A percentile compares a stretch with the other conserved stretches of the same genome.
Evolutionary conservation across 2,113 vertebrate species (phyloP).

Genomic region (Hirundichthys speculiger): DNA sequence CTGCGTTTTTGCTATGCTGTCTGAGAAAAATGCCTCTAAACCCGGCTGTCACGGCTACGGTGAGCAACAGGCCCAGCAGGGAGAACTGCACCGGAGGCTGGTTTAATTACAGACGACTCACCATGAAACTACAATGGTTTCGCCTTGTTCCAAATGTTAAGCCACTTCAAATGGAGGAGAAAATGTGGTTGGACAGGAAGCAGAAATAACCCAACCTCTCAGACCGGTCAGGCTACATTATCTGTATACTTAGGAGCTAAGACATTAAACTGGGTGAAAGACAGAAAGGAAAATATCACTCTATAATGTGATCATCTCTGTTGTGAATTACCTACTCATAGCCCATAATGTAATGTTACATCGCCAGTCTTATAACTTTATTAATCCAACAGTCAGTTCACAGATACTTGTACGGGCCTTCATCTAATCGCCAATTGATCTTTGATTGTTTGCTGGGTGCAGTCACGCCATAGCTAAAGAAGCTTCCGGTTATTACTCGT

Average conservation of each 20-base stretch:
- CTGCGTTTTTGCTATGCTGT: too few relatives aligned
- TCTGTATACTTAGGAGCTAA: slow-evolving; percentile 29
- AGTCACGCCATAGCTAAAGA: too few relatives aligned
- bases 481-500: too few relatives aligned
- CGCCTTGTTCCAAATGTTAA: slow-evolving; percentile 18
- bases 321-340: too few relatives aligned
- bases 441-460: too few relatives aligned
- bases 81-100: neutral
- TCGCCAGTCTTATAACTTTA: too few relatives aligned
- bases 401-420: too few relatives aligned
- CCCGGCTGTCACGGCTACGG: neutral
- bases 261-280: neutral
- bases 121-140: neutral
- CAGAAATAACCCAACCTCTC: slow-evolving; percentile 25
- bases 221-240: slow-evolving; percentile 63
- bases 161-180: slow-evolving; percentile 30
- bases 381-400: too few relatives aligned
- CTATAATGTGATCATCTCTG: neutral
- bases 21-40: neutral
- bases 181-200: slow-evolving; percentile 47
- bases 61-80: neutral
- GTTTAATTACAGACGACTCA: neutral
- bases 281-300: neutral
- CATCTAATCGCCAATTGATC: too few relatives aligned
- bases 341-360: too few relatives aligned